These are phyloP conservation scores for Ceyx margarethae DNA, from an alignment of 2,113 vertebrate genomes.

Conservation along the genomic window DNA sequence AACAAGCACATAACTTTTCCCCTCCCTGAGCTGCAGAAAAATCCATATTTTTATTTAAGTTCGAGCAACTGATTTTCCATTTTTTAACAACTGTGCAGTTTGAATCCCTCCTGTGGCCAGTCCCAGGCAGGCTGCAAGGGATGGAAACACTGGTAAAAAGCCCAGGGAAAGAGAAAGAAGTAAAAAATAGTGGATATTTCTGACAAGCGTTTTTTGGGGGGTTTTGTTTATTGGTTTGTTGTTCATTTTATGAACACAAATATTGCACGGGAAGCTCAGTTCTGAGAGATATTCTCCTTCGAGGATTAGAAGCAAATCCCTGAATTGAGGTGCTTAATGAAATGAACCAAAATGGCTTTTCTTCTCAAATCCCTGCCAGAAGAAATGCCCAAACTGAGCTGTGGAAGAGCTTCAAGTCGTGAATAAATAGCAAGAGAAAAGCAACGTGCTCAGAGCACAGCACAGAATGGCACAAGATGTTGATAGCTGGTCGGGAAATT, in stretches of 20 bases:
- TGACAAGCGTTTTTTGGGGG: neutral
- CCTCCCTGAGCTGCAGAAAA: neutral
- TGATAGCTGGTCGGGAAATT: neutral
- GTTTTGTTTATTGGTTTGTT: neutral
- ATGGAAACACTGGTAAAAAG: neutral
- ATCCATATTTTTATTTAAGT: neutral
- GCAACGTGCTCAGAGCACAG: neutral
- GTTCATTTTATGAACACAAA: neutral
- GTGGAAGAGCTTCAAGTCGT: neutral
- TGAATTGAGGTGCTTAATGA: conserved; percentile 50
- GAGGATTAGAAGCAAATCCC: conserved; percentile 48
- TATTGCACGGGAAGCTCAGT: neutral
- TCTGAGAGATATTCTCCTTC: neutral
- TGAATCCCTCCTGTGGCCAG: conserved; percentile 63
- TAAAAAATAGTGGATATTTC: neutral
- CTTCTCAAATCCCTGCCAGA: conserved; percentile 21
- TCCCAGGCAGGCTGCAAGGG: neutral
- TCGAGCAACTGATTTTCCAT: neutral
- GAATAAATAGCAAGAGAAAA: neutral
- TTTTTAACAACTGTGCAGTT: conserved; percentile 15
- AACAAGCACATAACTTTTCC: neutral
- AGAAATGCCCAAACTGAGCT: neutral
- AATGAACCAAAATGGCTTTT: conserved; percentile 53
- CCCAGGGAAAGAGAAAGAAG: neutral
- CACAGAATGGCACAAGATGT: neutral